Conservation (phyloP, 2,888 invertebrate species). For the Hirudinaria manillensis region DNA sequence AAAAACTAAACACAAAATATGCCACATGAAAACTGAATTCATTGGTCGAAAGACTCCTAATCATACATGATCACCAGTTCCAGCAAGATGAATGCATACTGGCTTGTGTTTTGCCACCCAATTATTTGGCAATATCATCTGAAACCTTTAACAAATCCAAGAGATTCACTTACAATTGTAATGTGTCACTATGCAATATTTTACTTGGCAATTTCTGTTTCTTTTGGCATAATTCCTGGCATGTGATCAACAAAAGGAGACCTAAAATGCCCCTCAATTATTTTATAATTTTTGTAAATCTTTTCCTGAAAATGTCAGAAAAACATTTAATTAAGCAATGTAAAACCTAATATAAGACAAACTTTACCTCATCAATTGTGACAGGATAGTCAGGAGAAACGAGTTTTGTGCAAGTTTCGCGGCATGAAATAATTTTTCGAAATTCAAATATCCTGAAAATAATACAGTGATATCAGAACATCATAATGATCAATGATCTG, state of each 20-base stretch:
- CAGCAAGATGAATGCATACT: conserved; percentile 87
- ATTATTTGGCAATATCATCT: conserved; percentile 69
- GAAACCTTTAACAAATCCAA: conserved; percentile 46
- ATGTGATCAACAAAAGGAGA: conserved; percentile 76
- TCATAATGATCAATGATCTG: neutral
- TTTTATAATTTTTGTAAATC: conserved; percentile 55
- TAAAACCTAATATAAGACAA: neutral
- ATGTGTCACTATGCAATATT: conserved; percentile 1
- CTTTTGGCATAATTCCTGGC: conserved; percentile 79
- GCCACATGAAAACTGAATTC: neutral
- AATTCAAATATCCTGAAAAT: conserved; percentile 78
- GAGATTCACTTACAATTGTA: neutral
- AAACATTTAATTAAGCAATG: neutral
- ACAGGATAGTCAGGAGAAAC: conserved; percentile 78
- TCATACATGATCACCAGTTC: conserved; percentile 92
- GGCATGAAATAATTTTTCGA: conserved; percentile 75
- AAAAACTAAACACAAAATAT: conserved; percentile 64
- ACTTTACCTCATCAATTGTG: conserved; percentile 71
- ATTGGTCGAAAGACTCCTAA: neutral
- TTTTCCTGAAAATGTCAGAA: conserved; percentile 62
- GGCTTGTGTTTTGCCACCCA: conserved; percentile 63
- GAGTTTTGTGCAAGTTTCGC: conserved; percentile 74
- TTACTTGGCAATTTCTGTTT: conserved; percentile 72
- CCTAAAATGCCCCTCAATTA: conserved; percentile 76
- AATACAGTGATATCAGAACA: neutral